Conservation (phyloP, 1,140 invertebrate species). For the Metopolophium dirhodum region DNA sequence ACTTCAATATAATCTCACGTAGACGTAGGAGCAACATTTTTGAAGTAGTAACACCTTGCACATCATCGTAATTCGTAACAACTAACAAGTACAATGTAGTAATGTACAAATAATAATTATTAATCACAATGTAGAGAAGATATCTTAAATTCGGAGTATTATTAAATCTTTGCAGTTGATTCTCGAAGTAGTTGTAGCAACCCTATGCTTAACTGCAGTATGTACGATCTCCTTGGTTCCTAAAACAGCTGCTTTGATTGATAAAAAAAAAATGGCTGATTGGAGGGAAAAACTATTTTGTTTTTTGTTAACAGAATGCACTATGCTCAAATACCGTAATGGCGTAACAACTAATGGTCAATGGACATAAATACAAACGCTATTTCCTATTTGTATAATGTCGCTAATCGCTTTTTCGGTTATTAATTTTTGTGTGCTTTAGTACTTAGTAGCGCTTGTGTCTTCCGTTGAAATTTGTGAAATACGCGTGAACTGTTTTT, state of each 20-base stretch:
- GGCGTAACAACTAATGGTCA: too few relatives aligned
- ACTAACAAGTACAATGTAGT: too few relatives aligned
- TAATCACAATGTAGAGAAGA: too few relatives aligned
- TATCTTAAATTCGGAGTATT: too few relatives aligned
- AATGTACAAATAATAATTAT: too few relatives aligned
- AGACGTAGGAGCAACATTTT: too few relatives aligned
- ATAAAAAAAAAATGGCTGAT: conserved; percentile 56
- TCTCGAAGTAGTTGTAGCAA: too few relatives aligned
- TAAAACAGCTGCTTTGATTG: background rate
- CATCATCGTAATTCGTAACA: too few relatives aligned
- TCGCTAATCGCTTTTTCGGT: background rate
- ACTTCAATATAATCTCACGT: too few relatives aligned
- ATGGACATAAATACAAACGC: background rate
- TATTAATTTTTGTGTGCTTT: background rate
- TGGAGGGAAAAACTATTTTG: conserved; percentile 43
- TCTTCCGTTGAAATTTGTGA: background rate
- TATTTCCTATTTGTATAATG: background rate
- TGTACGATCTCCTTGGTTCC: background rate
- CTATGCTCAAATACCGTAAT: background rate
- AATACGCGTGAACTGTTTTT: background rate
- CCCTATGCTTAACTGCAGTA: background rate
- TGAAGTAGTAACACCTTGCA: too few relatives aligned
- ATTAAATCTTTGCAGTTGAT: too few relatives aligned
- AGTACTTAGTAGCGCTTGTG: too few relatives aligned
- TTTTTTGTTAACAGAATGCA: conserved; percentile 42